Evolutionary conservation across 2,113 vertebrate species (phyloP), one percentile per base, ranked within the genome.

Genomic region (Cyprinus carpio): DNA sequence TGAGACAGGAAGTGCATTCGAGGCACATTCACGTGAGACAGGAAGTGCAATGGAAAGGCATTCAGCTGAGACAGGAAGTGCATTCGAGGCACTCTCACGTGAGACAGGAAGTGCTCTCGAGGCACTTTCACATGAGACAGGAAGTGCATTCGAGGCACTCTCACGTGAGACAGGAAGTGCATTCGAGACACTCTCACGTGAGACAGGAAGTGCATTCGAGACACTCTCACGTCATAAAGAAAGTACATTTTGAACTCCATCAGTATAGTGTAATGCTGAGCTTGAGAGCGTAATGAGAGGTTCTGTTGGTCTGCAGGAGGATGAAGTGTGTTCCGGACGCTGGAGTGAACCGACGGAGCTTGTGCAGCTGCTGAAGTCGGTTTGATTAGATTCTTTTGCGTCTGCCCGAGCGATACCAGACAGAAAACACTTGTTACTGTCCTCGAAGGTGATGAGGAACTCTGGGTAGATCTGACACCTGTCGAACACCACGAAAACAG

Each of bases 401-500:
- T 20, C 51, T 7, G 31, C 20, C 25, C 9, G 67, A 74, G 49
- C 13, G 0, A 58, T 4, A 18, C 23, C 54, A 23, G 18, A 23
- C 54, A 7, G 18, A 8, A 2, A 56, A 56, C 18, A 20, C 10
- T 3, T 3, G 4, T 56, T 2, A 0, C 25, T 51, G 72, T 81
- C 62, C 80, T 75, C 84, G 74, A 99, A 99, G 34, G 95, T 89
- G 74, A 99, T 95, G 58, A 99, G 80, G 75, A 98, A 99, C 90
- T 99, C 97, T 0, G 98, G 97, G 88, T 99, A 99, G 85, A 97
- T 91, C 91, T 99, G 97, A 65, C 95, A 94, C 84, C 95, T 96
- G 87, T 99, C 96, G 64, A 99, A 99, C 86, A 99, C 89, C 20
- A 99, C 97, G 37, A 95, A 99, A 86, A 99, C 96, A 8, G 96